Base-by-base conservation (phyloP, 2,113 vertebrate genomes). In the Dicentrarchus labrax region DNA sequence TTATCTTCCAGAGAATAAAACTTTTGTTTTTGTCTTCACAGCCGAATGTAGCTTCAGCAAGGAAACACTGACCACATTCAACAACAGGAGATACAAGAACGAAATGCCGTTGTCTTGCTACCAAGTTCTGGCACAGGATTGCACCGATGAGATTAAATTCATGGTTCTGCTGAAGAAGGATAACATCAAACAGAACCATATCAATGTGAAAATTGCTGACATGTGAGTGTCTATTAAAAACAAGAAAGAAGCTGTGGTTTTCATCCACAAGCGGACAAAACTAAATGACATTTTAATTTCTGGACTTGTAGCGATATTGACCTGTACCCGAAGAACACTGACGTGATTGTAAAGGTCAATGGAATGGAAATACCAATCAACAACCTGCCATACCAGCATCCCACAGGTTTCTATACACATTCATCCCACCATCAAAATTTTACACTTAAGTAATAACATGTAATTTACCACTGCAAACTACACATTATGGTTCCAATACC, bases 91-190 rank as follows among this genome's bases (percentile, higher is more conserved):
- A 74, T 95, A 92, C 92, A 90, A 83, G 22, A 94, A 93, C 16
- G 74, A 93, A 66, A 94, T 95, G 92, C 94, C 96, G n/a, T 57
- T 73, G 72, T 92, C 91, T 36, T 97, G 96, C 90, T 93, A 95
- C 89, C 96, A 97, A 43, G 74, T 97, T 77, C 69, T 97, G 82
- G 94, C 93, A 1, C 95, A 96, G 78, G 97, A 97, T 72, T 96
- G 95, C 74, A 96, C 95, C 2, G 15, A 92, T 12, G 95, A 96
- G 80, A 85, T 95, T 75, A 97, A 96, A 81, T 97, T 97, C 80
- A 89, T 97, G 61, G 94, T 97, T 83, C 92, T 94, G 72, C 72
- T 94, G 69, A 97, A 94, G 92, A 96, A 94, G 56, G 94, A 88
- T 70, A 45, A 70, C 21, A 30, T 72, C 74, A 88, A 93, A 4